Conservation (phyloP, 2,888 invertebrate genomes). For the Fabriciana adippe region DNA sequence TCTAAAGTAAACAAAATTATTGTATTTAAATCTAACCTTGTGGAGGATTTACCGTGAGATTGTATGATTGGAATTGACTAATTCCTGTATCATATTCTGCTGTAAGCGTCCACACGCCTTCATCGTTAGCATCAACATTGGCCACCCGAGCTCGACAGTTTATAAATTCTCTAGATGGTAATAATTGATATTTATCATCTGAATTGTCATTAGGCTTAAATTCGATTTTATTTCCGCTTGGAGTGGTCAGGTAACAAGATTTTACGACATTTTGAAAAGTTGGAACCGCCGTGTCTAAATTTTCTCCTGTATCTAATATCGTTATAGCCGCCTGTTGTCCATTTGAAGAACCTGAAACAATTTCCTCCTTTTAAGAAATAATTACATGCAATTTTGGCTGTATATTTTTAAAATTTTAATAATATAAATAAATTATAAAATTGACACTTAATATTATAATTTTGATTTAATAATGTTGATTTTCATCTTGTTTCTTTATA, state of each 20-base stretch:
- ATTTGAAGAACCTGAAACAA: slow-evolving; percentile 22
- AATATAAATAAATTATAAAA: neutral
- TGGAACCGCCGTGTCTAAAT: slow-evolving; percentile 32
- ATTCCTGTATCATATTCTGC: slow-evolving; percentile 25
- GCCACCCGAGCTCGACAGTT: slow-evolving; percentile 41
- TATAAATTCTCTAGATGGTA: slow-evolving; percentile 13
- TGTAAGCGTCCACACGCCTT: slow-evolving; percentile 46
- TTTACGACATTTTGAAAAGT: slow-evolving; percentile 30
- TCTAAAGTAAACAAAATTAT: neutral
- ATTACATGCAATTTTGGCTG: neutral
- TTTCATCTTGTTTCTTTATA: too few relatives aligned
- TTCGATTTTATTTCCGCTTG: slow-evolving; percentile 37
- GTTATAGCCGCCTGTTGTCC: slow-evolving; percentile 9
- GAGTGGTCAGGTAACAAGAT: slow-evolving; percentile 44
- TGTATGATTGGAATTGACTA: slow-evolving; percentile 28
- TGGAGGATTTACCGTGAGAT: slow-evolving; percentile 38
- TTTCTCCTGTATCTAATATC: slow-evolving; percentile 35
- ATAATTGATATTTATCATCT: slow-evolving; percentile 39
- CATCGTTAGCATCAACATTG: slow-evolving; percentile 41
- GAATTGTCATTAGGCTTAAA: slow-evolving; percentile 45
- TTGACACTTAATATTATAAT: too few relatives aligned
- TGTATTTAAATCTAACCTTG: slow-evolving; percentile 32
- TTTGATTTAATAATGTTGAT: too few relatives aligned
- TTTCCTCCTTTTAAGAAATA: neutral
- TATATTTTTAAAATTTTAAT: neutral